These are phyloP conservation scores for Coecobrya sp. DNA, from an alignment of 2,888 invertebrate species.

Conservation along the genomic window DNA sequence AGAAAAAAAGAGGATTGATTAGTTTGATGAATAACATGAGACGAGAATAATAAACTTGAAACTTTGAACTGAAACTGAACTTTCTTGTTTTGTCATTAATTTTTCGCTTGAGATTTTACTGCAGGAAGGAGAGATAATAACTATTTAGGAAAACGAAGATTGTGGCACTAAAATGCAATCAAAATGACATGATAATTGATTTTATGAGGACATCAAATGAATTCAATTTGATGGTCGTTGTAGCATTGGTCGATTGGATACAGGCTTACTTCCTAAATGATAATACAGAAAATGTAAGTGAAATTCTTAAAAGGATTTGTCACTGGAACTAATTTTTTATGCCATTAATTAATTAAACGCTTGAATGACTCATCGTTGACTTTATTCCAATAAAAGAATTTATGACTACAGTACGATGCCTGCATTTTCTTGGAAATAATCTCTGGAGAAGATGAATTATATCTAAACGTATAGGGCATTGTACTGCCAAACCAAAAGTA, in stretches of 20 bases:
- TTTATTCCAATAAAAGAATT: too few species aligned
- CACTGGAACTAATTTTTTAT: too few species aligned
- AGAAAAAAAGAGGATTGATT: background rate
- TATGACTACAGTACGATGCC: too few species aligned
- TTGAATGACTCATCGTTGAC: too few species aligned
- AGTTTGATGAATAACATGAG: background rate
- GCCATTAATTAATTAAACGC: too few species aligned
- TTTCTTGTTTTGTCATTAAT: conserved; percentile 35
- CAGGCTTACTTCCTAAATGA: too few species aligned
- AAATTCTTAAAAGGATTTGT: too few species aligned
- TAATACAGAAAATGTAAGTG: too few species aligned
- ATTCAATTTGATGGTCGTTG: background rate
- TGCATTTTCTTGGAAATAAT: too few species aligned
- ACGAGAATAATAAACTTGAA: background rate
- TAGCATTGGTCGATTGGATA: background rate
- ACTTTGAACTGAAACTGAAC: conserved; percentile 38
- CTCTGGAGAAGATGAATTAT: too few species aligned
- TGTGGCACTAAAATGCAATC: background rate
- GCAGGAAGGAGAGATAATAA: background rate
- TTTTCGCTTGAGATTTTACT: background rate
- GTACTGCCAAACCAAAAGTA: too few species aligned
- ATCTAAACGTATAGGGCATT: too few species aligned
- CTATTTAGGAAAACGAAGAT: background rate
- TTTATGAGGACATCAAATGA: background rate
- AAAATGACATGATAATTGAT: background rate